phyloP scores from a whole-genome alignment of 2,797 vertebrate genomes.

The Pseudocheirus occidentalis region DNA sequence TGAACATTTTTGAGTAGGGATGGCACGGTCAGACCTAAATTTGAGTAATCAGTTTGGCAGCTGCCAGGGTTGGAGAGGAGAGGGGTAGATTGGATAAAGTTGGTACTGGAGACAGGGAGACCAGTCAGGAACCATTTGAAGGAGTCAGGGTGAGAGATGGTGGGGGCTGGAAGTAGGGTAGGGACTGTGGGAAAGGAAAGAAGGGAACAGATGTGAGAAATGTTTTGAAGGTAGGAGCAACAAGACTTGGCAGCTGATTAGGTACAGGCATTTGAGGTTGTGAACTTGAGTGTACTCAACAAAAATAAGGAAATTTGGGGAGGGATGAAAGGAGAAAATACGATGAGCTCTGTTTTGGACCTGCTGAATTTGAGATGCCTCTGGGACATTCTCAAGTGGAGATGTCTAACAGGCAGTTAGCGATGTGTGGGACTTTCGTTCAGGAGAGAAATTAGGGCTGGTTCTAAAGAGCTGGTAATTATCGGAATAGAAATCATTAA shows the following conservation, averaged over 20 bases:
- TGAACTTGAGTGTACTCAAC: not conserved
- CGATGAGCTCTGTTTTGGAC: not conserved
- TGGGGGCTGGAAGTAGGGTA: not conserved
- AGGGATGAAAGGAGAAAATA: not conserved
- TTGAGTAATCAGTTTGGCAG: not conserved
- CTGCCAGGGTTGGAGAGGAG: not conserved
- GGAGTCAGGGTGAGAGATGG: not conserved
- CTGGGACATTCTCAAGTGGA: not conserved
- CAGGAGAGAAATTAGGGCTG: not conserved
- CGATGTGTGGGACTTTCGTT: not conserved
- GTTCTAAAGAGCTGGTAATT: not conserved
- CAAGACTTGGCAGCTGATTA: not conserved
- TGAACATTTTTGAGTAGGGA: not conserved
- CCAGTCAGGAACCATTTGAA: not conserved
- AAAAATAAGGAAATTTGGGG: not conserved
- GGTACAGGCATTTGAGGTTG: not conserved
- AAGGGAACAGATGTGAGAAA: not conserved
- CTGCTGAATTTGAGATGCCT: not conserved
- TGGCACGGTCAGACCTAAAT: not conserved
- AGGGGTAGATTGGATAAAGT: not conserved
- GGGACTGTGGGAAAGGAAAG: not conserved
- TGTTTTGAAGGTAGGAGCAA: not conserved
- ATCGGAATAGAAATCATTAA: not conserved
- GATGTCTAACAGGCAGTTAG: not conserved
- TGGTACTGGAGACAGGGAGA: not conserved